Conservation (phyloP, 37 sponge, comb jelly and placozoan species). For the Crambe crambe region DNA sequence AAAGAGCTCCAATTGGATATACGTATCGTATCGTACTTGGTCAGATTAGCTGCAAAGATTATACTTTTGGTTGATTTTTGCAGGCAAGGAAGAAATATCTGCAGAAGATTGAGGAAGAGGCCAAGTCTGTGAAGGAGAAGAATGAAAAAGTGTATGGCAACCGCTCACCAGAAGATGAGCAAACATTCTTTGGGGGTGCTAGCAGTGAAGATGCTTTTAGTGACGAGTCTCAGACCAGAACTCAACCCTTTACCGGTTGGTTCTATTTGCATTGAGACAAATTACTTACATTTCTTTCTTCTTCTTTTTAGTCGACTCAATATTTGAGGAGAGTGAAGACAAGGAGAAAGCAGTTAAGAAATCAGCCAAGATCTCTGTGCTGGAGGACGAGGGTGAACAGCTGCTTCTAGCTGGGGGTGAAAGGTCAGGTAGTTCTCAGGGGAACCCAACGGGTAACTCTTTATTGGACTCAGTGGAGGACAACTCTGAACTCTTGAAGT, state of each 20-base stretch:
- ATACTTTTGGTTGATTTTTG: background rate
- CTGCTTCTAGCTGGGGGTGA: slow-evolving; percentile 14
- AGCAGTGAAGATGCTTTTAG: background rate
- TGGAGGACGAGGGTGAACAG: slow-evolving; percentile 21
- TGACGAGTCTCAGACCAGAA: background rate
- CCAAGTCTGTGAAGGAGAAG: slow-evolving; percentile 3
- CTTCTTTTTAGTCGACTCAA: slow-evolving; percentile 10
- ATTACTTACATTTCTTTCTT: background rate
- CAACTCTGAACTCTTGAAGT: slow-evolving; percentile 62
- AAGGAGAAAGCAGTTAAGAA: background rate
- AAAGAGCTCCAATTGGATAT: no score
- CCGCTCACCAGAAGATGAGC: background rate
- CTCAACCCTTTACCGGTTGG: slow-evolving; percentile 8
- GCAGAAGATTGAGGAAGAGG: slow-evolving; percentile 22
- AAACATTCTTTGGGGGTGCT: slow-evolving; percentile 16
- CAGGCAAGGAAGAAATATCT: slow-evolving; percentile 27
- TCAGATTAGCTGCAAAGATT: no score
- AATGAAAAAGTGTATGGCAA: slow-evolving; percentile 4
- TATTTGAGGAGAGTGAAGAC: slow-evolving; percentile 20
- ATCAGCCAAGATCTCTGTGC: slow-evolving; percentile 40
- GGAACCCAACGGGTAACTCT: background rate
- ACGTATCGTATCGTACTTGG: no score
- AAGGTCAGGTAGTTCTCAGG: background rate
- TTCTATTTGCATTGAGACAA: background rate
- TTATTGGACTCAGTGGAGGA: slow-evolving; percentile 36